Conservation (phyloP, 2,888 invertebrate genomes). For the Eilema depressum region DNA sequence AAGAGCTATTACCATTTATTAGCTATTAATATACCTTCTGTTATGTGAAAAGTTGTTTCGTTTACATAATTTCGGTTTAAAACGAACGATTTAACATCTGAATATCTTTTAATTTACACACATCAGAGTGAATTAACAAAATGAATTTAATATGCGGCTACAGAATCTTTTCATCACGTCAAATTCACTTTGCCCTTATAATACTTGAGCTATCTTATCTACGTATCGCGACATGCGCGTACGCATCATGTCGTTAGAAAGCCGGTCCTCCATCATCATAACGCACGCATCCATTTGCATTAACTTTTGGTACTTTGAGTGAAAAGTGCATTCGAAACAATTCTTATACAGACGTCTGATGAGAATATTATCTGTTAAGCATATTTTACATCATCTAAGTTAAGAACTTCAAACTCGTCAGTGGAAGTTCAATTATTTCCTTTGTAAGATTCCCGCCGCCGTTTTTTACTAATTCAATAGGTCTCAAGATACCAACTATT, state of each 20-base stretch:
- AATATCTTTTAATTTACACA: background rate
- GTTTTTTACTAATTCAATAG: too few species aligned
- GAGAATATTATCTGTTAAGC: background rate
- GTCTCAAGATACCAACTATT: too few species aligned
- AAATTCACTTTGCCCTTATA: slow-evolving; percentile 9
- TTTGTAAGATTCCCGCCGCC: too few species aligned
- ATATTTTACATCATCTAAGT: background rate
- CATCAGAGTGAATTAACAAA: background rate
- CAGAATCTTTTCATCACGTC: background rate
- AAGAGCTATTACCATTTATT: too few species aligned
- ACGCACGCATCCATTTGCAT: slow-evolving; percentile 48
- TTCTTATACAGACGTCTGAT: background rate
- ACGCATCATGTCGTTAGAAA: slow-evolving; percentile 52
- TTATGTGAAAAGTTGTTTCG: too few species aligned
- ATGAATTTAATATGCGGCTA: background rate
- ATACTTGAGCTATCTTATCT: background rate
- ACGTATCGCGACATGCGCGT: background rate
- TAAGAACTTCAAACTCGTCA: background rate
- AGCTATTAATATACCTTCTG: too few species aligned
- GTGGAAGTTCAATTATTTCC: background rate
- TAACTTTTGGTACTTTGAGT: slow-evolving; percentile 40
- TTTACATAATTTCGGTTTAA: too few species aligned
- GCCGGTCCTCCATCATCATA: slow-evolving; percentile 41
- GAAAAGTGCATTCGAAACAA: slow-evolving; percentile 11
- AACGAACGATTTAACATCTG: too few species aligned